These are phyloP conservation scores for Dryobates pubescens DNA, from an alignment of 2,797 vertebrate species.

Conservation along the genomic window DNA sequence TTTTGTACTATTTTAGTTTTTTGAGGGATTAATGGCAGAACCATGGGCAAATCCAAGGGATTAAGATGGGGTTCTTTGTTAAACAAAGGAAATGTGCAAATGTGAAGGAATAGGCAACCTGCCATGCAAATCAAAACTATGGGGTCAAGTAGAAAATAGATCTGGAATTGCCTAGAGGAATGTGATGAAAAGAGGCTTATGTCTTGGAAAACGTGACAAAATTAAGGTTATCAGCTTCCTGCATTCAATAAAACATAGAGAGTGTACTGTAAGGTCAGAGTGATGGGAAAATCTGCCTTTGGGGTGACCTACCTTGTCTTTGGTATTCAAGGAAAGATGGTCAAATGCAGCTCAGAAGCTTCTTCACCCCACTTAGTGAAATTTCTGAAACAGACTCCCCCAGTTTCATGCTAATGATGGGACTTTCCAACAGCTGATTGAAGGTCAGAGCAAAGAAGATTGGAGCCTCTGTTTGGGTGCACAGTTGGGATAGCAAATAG, in stretches of 20 bases:
- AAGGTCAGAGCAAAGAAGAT: conserved; percentile 19
- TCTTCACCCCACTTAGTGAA: background rate
- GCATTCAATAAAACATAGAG: background rate
- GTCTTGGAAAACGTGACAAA: background rate
- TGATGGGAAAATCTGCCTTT: background rate
- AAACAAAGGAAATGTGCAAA: background rate
- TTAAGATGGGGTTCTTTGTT: background rate
- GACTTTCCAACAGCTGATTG: conserved; percentile 36
- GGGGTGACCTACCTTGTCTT: background rate
- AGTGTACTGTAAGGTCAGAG: background rate
- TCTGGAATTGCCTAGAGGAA: background rate
- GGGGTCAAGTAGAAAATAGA: conserved; percentile 7
- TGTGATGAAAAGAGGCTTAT: background rate
- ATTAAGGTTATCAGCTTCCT: background rate
- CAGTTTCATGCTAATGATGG: background rate
- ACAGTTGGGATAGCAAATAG: background rate
- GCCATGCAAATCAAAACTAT: background rate
- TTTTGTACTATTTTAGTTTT: background rate
- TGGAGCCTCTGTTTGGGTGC: background rate
- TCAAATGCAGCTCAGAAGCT: background rate
- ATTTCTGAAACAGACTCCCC: conserved; percentile 19
- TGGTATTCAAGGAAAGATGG: background rate
- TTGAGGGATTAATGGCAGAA: background rate
- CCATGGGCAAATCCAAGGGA: background rate
- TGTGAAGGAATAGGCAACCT: background rate